Evolutionary conservation across 2,888 invertebrate species (phyloP), one percentile per base, ranked within the genome.

Genomic region (Chaetoderma sp.): DNA sequence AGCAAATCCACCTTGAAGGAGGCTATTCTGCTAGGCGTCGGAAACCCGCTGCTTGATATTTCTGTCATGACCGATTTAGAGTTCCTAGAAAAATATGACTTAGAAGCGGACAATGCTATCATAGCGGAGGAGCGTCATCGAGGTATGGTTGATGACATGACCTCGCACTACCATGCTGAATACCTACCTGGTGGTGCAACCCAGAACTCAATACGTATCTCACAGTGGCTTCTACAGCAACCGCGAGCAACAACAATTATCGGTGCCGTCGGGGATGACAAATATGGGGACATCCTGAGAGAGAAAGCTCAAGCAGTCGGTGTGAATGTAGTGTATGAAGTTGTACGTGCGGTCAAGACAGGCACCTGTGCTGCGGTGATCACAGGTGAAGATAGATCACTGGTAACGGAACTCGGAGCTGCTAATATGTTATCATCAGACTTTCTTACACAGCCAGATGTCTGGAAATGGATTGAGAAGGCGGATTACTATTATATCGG

Each of bases 291-390:
- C 74, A 95, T 94, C 72, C 88, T 99, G 67, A 90, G 91, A 81
- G 90, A 93, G 36, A 92, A 91, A 83, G 95, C 96, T 0, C 90
- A 54, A 42, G 79, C 78, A 28, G 93, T 93, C 73, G 98, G 98
- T 27, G 93, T 99, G 8, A 91, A 92, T 79, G 94, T 94, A 0
- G 90, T 90, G 49, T 98, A 98, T 87, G 96, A 98, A 82, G 92
- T 93, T 75, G 90, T 91, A 16, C 33, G 65, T 0, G 77, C 74
- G 4, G 56, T 62, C 30, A 66, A 93, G 4, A 99, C 99, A 8
- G 98, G 98, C 56, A 95, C 96, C 0, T 99, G 99, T 88, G 98
- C 94, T 0, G 98, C 98, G 50, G 89, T 98, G 10, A 92, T 99
- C 57, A 96, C 96, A 0, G 88, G 88, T 45, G 86, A 88, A 66